These are phyloP conservation scores for Taeniopygia guttata DNA, from an alignment of 2,797 vertebrate genomes.

Conservation along the genomic window DNA sequence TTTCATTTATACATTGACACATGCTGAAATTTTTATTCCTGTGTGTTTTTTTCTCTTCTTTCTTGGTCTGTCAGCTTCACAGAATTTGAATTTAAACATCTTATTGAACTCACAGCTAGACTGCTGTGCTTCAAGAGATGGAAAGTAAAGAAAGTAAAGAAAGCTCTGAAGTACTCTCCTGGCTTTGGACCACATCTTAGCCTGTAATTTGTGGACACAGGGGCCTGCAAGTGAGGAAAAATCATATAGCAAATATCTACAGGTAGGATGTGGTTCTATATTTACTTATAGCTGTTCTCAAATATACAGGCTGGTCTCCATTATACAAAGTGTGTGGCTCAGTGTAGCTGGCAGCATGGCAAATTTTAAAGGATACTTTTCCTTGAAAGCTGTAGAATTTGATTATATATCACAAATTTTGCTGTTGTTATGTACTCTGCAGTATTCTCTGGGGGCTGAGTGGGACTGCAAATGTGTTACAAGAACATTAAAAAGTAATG, in stretches of 20 bases:
- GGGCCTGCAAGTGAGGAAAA: not conserved
- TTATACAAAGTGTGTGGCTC: not conserved
- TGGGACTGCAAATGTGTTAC: not conserved
- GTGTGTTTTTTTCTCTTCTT: not conserved
- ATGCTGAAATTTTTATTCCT: conserved; percentile 17
- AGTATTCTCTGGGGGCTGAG: not conserved
- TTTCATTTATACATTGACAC: not conserved
- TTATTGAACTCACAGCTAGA: not conserved
- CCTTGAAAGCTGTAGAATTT: not conserved
- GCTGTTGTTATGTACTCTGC: not conserved
- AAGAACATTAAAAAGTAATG: conserved; percentile 3
- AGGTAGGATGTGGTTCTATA: not conserved
- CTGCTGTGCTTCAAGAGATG: not conserved
- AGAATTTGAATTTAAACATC: conserved; percentile 17
- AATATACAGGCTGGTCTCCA: not conserved
- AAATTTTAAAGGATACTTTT: not conserved
- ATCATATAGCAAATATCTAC: not conserved
- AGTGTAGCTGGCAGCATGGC: not conserved
- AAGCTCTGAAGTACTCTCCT: not conserved
- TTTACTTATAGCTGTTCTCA: conserved; percentile 33
- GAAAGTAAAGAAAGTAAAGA: not conserved
- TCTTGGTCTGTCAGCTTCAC: not conserved
- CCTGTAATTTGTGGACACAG: not conserved
- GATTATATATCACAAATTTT: not conserved
- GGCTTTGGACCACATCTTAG: not conserved